Evolutionary conservation across 2,113 vertebrate species (phyloP).

Genomic region (Argyrosomus japonicus): DNA sequence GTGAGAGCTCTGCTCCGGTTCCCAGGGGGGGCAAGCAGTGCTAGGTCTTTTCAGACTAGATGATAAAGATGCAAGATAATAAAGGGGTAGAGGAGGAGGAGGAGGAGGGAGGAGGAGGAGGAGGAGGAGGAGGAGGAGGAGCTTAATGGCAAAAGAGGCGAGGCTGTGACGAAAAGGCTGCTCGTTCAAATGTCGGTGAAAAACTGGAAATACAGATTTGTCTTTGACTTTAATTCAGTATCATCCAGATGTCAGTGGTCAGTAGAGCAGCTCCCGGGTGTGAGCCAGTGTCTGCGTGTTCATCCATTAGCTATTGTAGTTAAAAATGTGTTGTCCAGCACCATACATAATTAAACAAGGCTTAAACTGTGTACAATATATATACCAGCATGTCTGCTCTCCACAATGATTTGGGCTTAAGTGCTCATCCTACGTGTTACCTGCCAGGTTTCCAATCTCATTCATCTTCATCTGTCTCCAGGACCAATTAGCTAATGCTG

Average conservation of each 20-base stretch:
- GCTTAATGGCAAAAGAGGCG: conserved; percentile 47
- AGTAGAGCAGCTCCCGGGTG: not conserved
- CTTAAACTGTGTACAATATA: not conserved
- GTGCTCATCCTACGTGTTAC: conserved; percentile 18
- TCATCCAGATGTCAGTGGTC: conserved; percentile 7
- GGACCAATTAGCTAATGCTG: conserved; percentile 58
- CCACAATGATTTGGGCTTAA: not conserved
- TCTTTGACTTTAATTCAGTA: conserved; percentile 12
- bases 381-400: conserved; percentile 9
- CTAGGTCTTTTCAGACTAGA: conserved; percentile 59
- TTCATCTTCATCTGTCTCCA: conserved; percentile 22
- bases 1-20: conserved; percentile 56
- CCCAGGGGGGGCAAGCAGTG: conserved; percentile 49
- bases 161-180: conserved; percentile 37
- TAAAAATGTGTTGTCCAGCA: conserved; percentile 18
- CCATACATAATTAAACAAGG: conserved; percentile 19
- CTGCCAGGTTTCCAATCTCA: conserved; percentile 31
- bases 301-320: not conserved
- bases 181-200: conserved; percentile 32
- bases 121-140: not conserved
- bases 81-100: conserved; percentile 17
- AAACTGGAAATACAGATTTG: conserved; percentile 26
- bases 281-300: not conserved
- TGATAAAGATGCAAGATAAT: conserved; percentile 70
- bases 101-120: not conserved